Evolutionary conservation across 2,797 vertebrate species (phyloP), one percentile per base, ranked within the genome.

Genomic region (Microhierax caerulescens): DNA sequence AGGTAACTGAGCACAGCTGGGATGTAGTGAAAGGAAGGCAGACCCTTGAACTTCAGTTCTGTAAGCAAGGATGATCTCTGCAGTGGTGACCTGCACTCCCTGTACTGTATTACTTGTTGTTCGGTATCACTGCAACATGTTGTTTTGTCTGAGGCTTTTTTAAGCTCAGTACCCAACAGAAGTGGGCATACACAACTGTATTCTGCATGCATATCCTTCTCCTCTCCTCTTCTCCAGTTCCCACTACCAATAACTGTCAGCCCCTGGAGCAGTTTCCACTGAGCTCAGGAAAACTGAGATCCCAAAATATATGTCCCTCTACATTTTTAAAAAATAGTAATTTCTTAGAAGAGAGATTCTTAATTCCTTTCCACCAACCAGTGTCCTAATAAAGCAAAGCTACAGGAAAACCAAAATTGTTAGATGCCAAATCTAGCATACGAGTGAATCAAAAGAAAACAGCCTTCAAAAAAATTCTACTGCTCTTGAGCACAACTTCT

Each of bases 1-100:
- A 69, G 34, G 27, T 3, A 3, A 1, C 74, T n/a, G 32, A 60
- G 57, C 8, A 3, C 27, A 21, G 24, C 17, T 0, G 36, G 59
- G 27, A 34, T 28, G 56, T 5, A 68, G 50, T 25, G 63, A 54
- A 34, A 73, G 51, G 47, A 17, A 47, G 65, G 48, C 69, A 90
- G 68, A 30, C 28, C 36, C 68, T 64, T 64, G 32, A 51, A 4
- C 19, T 54, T n/a, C 77, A 81, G 75, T 47, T 50, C 75, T 39
- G 27, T 23, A 43, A 7, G 30, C 16, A 53, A 73, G 61, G 34
- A 59, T 32, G 24, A 70, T 39, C n/a, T 27, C 27, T 28, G 13
- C 9, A 53, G 11, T 0, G 7, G 37, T 56, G 57, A 64, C 22
- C 6, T n/a, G 30, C 36, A 13, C 32, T 48, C 77, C 47, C 20